Percentiles rank a stretch among this genome's conserved stretches.
Evolutionary conservation across 2,888 invertebrate species (phyloP).

Genomic region (Eilema caniola): DNA sequence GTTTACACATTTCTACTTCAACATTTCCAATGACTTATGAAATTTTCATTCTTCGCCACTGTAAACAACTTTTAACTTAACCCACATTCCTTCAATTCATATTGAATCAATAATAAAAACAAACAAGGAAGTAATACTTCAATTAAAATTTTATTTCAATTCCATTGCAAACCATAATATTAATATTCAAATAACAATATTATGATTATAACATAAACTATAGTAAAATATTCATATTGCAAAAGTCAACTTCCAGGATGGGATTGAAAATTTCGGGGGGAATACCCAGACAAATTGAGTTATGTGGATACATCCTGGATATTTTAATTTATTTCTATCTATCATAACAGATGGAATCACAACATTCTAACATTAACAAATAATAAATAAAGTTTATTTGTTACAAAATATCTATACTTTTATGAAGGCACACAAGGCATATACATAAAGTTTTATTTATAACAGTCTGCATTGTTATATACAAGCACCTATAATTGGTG

Average conservation of each 20-base stretch:
- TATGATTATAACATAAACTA: too few relatives aligned
- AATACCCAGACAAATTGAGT: too few relatives aligned
- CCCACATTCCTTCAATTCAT: not conserved
- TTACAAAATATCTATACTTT: not conserved
- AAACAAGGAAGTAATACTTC: not conserved
- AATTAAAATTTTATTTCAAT: not conserved
- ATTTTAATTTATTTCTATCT: too few relatives aligned
- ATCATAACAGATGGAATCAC: not conserved
- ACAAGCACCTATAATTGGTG: not conserved
- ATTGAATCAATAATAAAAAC: not conserved
- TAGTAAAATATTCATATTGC: too few relatives aligned
- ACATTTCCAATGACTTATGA: too few relatives aligned
- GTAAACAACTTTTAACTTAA: not conserved
- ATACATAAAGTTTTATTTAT: not conserved
- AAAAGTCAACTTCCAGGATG: too few relatives aligned
- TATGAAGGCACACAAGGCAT: not conserved
- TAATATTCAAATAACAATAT: too few relatives aligned
- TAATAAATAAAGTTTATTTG: not conserved
- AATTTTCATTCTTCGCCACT: too few relatives aligned
- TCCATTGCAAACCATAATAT: not conserved
- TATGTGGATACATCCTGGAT: too few relatives aligned
- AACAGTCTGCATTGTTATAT: not conserved
- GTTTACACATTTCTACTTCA: too few relatives aligned
- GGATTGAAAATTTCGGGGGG: too few relatives aligned
- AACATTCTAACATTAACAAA: not conserved